Percentiles rank a stretch among this genome's conserved stretches.
Evolutionary conservation across 2,797 vertebrate genomes (phyloP).

Genomic region (Anniella stebbinsi): DNA sequence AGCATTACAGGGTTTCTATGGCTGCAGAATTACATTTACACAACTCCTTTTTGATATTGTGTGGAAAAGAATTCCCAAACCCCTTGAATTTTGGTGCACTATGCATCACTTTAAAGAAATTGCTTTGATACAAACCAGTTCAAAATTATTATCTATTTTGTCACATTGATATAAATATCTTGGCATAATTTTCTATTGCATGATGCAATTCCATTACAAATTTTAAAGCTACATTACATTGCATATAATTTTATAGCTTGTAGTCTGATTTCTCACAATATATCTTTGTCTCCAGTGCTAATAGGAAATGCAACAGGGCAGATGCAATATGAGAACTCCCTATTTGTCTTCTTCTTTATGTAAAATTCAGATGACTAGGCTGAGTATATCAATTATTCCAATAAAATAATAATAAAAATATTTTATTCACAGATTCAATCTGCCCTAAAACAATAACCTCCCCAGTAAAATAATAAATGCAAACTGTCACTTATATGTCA

Average conservation of each 20-base stretch:
- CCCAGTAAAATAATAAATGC: neutral
- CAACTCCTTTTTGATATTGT: neutral
- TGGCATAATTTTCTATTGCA: neutral
- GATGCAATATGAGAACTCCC: neutral
- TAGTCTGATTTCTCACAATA: neutral
- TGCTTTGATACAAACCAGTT: constrained; percentile 5
- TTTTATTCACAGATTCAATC: neutral
- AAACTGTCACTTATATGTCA: neutral
- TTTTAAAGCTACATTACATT: constrained; percentile 1
- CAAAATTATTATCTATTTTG: neutral
- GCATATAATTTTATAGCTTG: constrained; percentile 12
- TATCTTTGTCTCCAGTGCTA: neutral
- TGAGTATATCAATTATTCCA: neutral
- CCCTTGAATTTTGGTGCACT: neutral
- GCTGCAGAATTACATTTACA: neutral
- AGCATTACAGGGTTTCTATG: neutral
- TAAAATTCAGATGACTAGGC: constrained; percentile 1
- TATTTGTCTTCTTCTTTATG: neutral
- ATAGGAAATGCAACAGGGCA: neutral
- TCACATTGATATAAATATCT: neutral
- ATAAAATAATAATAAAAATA: neutral
- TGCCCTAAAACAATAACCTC: neutral
- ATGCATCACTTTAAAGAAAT: neutral
- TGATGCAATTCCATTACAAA: constrained; percentile 19
- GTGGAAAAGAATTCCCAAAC: neutral